phyloP scores from a whole-genome alignment of 2,797 vertebrate species.

The Hemitrygon akajei region DNA sequence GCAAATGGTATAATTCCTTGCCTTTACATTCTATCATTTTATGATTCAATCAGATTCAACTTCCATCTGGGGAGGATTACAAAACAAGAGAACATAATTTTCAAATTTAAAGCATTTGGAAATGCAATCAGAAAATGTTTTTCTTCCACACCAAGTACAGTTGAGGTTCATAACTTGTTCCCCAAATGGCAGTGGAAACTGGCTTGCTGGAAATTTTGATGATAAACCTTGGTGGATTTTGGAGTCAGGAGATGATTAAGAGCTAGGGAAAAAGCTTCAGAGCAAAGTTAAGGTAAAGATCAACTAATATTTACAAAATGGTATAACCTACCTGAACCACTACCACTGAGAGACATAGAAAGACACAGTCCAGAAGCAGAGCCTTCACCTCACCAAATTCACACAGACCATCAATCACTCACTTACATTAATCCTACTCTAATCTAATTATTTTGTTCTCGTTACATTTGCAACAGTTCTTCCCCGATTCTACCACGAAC shows the following conservation, averaged over 20 bases:
- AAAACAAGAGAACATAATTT: background rate
- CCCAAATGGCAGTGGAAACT: background rate
- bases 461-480: no score
- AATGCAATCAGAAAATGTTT: background rate
- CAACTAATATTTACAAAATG: background rate
- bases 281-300: background rate
- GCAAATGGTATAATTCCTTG: background rate
- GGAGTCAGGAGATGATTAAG: background rate
- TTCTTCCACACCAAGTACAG: background rate
- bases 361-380: no score
- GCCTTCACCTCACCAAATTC: no score
- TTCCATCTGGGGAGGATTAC: background rate
- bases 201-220: background rate
- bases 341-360: no score
- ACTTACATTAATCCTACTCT: no score
- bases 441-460: no score
- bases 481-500: no score
- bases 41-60: background rate
- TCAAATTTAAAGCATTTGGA: background rate
- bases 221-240: background rate
- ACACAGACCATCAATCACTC: no score
- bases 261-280: background rate
- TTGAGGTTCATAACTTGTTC: background rate
- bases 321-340: no score
- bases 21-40: background rate